phyloP scores from a whole-genome alignment of 2,888 invertebrate genomes.

The Drosophila multiciliata region DNA sequence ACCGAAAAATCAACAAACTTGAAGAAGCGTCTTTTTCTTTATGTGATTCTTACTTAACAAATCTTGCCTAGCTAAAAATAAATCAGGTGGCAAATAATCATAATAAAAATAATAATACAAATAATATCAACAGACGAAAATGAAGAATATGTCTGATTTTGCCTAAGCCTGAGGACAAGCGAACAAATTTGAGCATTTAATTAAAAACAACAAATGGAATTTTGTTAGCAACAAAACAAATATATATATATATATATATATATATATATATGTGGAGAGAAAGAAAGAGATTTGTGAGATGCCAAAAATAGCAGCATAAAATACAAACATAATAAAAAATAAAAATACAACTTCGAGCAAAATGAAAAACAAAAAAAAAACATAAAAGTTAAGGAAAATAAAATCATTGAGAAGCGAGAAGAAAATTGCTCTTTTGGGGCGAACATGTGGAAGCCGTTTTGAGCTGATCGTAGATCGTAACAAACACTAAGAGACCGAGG shows the following conservation, averaged over 20 bases:
- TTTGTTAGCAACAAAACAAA: constrained; percentile 31
- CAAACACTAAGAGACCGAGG: neutral
- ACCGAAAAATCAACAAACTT: constrained; percentile 21
- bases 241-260: neutral
- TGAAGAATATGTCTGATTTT: constrained; percentile 27
- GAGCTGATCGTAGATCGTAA: constrained; percentile 22
- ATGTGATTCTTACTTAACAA: constrained; percentile 43
- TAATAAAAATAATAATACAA: constrained; percentile 44
- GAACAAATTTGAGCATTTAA: constrained; percentile 60
- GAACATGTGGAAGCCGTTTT: constrained; percentile 43
- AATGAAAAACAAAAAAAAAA: constrained; percentile 11
- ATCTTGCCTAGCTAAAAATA: constrained; percentile 62
- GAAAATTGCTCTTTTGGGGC: constrained; percentile 26
- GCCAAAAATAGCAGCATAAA: constrained; percentile 67
- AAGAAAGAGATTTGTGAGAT: constrained; percentile 15
- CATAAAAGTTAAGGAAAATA: constrained; percentile 53
- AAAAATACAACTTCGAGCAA: constrained; percentile 66
- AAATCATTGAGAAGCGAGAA: constrained; percentile 58
- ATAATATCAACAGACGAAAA: constrained; percentile 11
- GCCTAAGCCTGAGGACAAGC: constrained; percentile 60
- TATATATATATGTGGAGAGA: neutral
- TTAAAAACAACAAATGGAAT: constrained; percentile 56
- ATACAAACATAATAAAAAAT: constrained; percentile 41
- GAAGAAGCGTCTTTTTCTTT: constrained; percentile 21
- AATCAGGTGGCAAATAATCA: constrained; percentile 54